Evolutionary conservation across 2,888 invertebrate genomes (phyloP).

Genomic region (Cristatella mucedo): DNA sequence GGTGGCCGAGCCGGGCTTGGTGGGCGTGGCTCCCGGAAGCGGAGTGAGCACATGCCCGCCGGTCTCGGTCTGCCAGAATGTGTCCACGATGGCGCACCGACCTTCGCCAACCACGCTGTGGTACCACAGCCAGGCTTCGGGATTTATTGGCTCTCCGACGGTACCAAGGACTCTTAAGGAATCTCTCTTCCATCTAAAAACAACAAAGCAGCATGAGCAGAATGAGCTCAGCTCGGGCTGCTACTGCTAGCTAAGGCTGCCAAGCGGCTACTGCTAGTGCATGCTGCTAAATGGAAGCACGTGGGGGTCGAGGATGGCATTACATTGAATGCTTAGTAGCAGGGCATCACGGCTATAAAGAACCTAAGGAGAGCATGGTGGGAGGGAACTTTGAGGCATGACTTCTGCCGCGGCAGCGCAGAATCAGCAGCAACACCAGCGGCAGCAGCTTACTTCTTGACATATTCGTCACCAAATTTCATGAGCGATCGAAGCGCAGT

Average conservation of each 20-base stretch:
- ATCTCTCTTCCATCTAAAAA: constrained; percentile 49
- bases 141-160: constrained; percentile 96
- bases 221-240: too few species aligned
- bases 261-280: too few species aligned
- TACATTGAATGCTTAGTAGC: too few species aligned
- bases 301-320: too few species aligned
- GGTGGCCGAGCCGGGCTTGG: constrained; percentile 92
- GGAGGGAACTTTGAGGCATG: too few species aligned
- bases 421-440: too few species aligned
- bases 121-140: constrained; percentile 96
- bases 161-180: constrained; percentile 68
- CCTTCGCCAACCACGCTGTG: constrained; percentile 44
- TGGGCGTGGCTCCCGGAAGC: constrained; percentile 81
- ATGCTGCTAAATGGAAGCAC: too few species aligned
- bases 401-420: too few species aligned
- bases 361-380: too few species aligned
- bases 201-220: too few species aligned
- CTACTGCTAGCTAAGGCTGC: too few species aligned
- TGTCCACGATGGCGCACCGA: constrained; percentile 71
- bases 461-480: constrained; percentile 75
- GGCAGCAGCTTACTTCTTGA: constrained; percentile 56
- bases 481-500: constrained; percentile 89
- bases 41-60: constrained; percentile 93
- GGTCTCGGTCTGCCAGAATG: constrained; percentile 99
- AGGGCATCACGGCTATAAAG: too few species aligned